phyloP scores from a whole-genome alignment of 2,113 vertebrate species.

The Panthera uncia region DNA sequence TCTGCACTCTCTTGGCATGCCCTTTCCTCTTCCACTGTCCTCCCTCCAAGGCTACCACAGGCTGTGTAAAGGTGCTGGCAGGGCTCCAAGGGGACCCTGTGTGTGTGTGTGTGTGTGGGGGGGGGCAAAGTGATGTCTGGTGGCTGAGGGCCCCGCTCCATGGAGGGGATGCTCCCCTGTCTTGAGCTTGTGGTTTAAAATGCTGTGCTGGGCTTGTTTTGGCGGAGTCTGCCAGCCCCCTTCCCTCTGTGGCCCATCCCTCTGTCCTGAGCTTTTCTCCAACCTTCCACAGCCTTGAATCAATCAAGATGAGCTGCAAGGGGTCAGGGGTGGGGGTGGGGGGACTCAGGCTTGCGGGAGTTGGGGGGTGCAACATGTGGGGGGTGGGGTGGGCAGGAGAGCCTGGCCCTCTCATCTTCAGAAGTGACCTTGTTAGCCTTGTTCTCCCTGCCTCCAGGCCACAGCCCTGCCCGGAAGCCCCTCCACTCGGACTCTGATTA shows the following conservation, averaged over 20 bases:
- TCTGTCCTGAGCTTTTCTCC: neutral
- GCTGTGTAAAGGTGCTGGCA: neutral
- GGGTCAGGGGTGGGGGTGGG: neutral
- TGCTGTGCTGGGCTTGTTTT: neutral
- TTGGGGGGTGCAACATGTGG: neutral
- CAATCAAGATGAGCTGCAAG: neutral
- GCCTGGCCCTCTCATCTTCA: neutral
- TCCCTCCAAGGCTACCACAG: neutral
- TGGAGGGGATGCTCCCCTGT: neutral
- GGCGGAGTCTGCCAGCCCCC: neutral
- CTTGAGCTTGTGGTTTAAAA: neutral
- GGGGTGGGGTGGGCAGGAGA: neutral
- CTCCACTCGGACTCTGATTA: neutral
- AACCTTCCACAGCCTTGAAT: neutral
- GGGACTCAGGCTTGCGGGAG: neutral
- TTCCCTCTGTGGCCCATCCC: neutral
- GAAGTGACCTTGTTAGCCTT: neutral
- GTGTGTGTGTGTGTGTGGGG: accelerated
- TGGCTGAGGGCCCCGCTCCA: neutral
- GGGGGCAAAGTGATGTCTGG: neutral
- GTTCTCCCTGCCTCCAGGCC: neutral
- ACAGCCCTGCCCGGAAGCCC: neutral
- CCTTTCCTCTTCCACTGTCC: neutral
- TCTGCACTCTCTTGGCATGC: neutral
- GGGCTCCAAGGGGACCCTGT: neutral